These are phyloP conservation scores for Paguma larvata DNA, from an alignment of 2,797 vertebrate species.

Conservation along the genomic window DNA sequence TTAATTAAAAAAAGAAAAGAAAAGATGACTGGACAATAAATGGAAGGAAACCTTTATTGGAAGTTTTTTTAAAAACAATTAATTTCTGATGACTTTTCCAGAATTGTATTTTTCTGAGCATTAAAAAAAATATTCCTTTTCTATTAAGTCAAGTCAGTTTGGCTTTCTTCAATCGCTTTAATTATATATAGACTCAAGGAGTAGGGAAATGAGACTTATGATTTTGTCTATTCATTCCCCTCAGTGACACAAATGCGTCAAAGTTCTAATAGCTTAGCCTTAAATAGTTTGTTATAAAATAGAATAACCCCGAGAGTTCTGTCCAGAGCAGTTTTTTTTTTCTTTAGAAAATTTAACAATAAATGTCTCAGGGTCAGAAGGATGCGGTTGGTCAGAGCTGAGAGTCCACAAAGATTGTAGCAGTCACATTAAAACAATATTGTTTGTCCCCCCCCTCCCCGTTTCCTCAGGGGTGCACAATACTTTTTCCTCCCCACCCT, in stretches of 20 bases:
- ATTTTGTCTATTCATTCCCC: constrained; percentile 57
- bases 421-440: constrained; percentile 81
- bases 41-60: neutral
- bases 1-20: neutral
- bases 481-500: constrained; percentile 82
- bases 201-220: constrained; percentile 24
- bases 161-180: constrained; percentile 52
- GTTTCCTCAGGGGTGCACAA: constrained; percentile 82
- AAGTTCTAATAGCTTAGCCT: constrained; percentile 64
- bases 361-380: constrained; percentile 84
- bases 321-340: constrained; percentile 78
- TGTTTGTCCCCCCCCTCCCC: constrained; percentile 77
- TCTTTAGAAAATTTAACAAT: constrained; percentile 83
- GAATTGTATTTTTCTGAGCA: neutral
- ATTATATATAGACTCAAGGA: constrained; percentile 30
- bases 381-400: constrained; percentile 72
- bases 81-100: constrained; percentile 43
- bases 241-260: constrained; percentile 61
- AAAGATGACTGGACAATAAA: neutral
- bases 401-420: constrained; percentile 79
- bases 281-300: constrained; percentile 71
- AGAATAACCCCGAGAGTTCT: constrained; percentile 73
- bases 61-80: neutral
- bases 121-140: neutral
- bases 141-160: neutral